These are phyloP conservation scores for Mantis religiosa DNA, from an alignment of 2,888 invertebrate species.

Conservation along the genomic window DNA sequence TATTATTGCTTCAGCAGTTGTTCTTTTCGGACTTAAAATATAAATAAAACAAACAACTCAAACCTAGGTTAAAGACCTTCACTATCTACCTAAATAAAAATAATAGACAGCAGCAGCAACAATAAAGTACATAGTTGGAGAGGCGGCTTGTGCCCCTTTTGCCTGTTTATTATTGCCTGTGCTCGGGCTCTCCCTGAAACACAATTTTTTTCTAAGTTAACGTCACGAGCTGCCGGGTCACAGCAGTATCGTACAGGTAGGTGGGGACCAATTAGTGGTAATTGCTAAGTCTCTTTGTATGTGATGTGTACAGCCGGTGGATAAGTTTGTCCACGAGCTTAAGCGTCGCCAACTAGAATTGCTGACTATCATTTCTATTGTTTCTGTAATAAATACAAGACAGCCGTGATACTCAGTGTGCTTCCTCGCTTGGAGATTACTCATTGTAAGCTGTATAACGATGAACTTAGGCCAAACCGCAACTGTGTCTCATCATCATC, in stretches of 20 bases:
- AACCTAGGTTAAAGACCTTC: too few species aligned
- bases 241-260: background rate
- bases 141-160: background rate
- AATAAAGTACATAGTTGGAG: too few species aligned
- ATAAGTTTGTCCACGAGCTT: background rate
- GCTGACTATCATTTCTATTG: background rate
- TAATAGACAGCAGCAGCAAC: too few species aligned
- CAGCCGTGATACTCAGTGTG: background rate
- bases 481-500: too few species aligned
- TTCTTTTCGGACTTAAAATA: too few species aligned
- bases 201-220: background rate
- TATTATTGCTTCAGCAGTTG: too few species aligned
- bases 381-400: conserved; percentile 16
- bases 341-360: background rate
- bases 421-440: too few species aligned
- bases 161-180: background rate
- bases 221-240: background rate
- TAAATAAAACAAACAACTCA: too few species aligned
- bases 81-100: too few species aligned
- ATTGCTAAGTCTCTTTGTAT: conserved; percentile 23
- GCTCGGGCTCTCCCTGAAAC: background rate
- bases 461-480: too few species aligned
- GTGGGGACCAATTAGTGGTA: conserved; percentile 19
- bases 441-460: too few species aligned
- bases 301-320: background rate